Evolutionary conservation across 2,797 vertebrate species (phyloP), one percentile per base, ranked within the genome.

Genomic region (Ficedula albicollis): DNA sequence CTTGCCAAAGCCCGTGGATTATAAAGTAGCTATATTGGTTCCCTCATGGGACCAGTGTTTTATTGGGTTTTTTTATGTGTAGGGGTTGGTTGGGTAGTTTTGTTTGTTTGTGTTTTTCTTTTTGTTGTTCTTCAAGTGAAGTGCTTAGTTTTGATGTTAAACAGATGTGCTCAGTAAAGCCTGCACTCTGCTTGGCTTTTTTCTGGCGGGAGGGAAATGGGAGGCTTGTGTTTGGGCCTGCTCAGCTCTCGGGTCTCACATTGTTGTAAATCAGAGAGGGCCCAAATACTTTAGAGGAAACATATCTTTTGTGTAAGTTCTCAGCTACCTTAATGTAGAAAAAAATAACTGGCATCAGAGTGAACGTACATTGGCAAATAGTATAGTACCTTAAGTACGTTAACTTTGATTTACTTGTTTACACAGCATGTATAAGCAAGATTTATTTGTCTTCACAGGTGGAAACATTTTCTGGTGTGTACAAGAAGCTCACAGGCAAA

Each of bases 401-500:
- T 80, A 48, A 59, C 7, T 23, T 14, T 27, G 11, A 36, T 29
- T 68, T 72, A 34, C 2, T 74, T 74, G 18, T 41, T 64, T 69
- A 19, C 12, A 11, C 34, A 59, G 59, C 8, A 22, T 80, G 12
- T 92, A 25, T 95, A 82, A 94, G 68, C 69, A 69, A 86, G 29
- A 66, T 82, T 73, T 86, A 38, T 82, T 93, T 95, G 43, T 92
- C 69, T 87, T 97, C 52, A 30, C 96, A 99, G 99, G 99, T 99
- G 82, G 99, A 99, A 97, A 99, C 99, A 54, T 99, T 99, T 97
- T 99, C 99, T 96, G 99, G 99, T 94, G 99, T 99, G 96, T 99
- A 99, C 98, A 99, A 99, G 98, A 99, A 99, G 97, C 99, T 99
- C 98, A 99, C 99, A 80, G 99, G 99, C 98, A 99, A 99, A 98